Evolutionary conservation across 2,113 vertebrate genomes (phyloP), one percentile per base, ranked within the genome.

Genomic region (Crotophaga sulcirostris): DNA sequence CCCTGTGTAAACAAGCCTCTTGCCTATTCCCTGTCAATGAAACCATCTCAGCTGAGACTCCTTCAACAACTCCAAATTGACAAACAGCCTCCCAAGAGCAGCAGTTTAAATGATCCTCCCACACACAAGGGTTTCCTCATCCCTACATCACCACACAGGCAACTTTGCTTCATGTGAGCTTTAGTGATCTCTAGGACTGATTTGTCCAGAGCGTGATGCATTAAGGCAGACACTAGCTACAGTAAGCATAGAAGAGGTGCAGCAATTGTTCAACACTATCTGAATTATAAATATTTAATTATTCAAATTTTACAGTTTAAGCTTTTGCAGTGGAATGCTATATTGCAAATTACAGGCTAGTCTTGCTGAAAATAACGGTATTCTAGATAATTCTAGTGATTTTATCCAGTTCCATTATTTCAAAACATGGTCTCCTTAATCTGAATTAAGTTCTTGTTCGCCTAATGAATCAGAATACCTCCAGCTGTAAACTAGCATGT

Each of bases 1-100:
- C 90, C 70, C 69, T 56, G 52, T 77, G 72, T 90, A 94, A 89
- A 92, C 72, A 84, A 81, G 60, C 13, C 72, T 44, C 29, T 74
- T 90, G 78, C 63, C 82, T 83, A 10, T 56, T 74, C 79, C 38
- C 42, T 90, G 33, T 85, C 93, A 86, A 60, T 94, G 90, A 89
- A 94, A 91, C 88, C 73, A 7, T 86, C 87, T 92, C 85, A 63
- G 55, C 63, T 81, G 67, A 80, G 91, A 54, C 52, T 47, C 59
- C 60, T 86, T 91, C 70, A 52, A 16, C 60, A 88, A 29, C 80
- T 51, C 84, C 25, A 64, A 82, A 45, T 9, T 86, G 87, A 87
- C 83, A 79, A 68, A 73, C 34, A 20, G 0, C 55, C 62, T 91
- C 85, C 90, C 79, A 59, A 59, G 82, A 88, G 92, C 60, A 72